Evolutionary conservation across 2,888 invertebrate genomes (phyloP), one percentile per base, ranked within the genome.

Genomic region (Epistrophe grossulariae): DNA sequence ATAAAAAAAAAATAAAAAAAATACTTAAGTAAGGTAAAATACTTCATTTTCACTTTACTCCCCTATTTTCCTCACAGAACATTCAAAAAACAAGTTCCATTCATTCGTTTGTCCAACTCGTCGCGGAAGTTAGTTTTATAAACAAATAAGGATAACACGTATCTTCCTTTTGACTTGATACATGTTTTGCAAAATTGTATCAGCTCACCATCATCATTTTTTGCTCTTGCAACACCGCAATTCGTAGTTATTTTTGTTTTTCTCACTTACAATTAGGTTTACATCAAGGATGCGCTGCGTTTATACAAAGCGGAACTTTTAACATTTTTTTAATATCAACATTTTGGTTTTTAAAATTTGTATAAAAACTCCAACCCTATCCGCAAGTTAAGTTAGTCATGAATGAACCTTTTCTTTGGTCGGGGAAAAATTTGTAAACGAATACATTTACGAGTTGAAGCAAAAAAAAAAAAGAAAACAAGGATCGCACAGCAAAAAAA

Each of bases 271-370:
- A 40, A 52, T 43, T 45, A 5, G 24, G 24, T 24, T 24, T 24
- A 24, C 24, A 24, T 24, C 50, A 13, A 15, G 7, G 28, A 15
- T 15, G 15, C 28, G 15, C 13, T 72, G 70, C 66, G 72, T 64
- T 79, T 24, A 24, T 66, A 48, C 17, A 28, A 11, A 50, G 43
- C 59, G 62, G 40, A 77, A 84, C 71, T 72, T 84, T 79, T 71
- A 19, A 57, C 57, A 62, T 78, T 70, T 70, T 24, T 59, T 73
- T 31, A 73, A 72, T 72, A 85, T 81, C 62, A 73, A 55, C 81
- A 81, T 81, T 85, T 81, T 35, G 81, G 81, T 77, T 81, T 62
- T 74, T 84, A 74, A 4, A 6, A 6, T 31, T 31, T 31, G 2
- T 31, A 72, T 10, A 62, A 55, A n/a, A 78, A 17, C 24, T 31